Evolutionary conservation across 2,888 invertebrate species (phyloP).

Genomic region (Strigamia maritima): DNA sequence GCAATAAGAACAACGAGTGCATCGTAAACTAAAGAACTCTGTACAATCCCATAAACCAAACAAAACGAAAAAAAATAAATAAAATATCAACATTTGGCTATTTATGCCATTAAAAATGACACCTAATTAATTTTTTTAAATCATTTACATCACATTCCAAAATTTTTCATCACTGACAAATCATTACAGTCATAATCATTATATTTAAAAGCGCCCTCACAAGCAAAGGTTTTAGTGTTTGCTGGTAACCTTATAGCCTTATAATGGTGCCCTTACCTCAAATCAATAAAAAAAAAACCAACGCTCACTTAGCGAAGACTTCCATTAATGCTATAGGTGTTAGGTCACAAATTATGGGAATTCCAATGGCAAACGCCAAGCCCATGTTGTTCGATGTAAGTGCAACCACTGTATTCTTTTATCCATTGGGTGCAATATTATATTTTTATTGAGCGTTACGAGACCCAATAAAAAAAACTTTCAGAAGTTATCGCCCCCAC

Average conservation of each 20-base stretch:
- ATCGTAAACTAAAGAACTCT: not conserved
- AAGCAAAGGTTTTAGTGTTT: not conserved
- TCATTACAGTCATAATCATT: too few species aligned
- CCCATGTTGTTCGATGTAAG: not conserved
- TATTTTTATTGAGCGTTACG: not conserved
- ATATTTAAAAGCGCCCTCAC: not conserved
- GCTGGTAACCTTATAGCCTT: not conserved
- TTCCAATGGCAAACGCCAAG: not conserved
- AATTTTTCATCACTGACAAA: too few species aligned
- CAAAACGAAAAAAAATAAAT: not conserved
- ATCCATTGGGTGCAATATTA: not conserved
- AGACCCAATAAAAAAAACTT: not conserved
- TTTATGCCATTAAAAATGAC: not conserved
- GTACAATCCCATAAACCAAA: not conserved
- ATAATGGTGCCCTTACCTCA: not conserved
- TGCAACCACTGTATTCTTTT: slow-evolving; percentile 1
- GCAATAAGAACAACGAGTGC: not conserved
- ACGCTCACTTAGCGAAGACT: not conserved
- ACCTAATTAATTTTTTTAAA: too few species aligned
- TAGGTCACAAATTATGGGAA: slow-evolving; percentile 9
- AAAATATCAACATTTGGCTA: too few species aligned
- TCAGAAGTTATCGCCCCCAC: not conserved
- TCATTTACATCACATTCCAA: too few species aligned
- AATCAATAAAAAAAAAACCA: not conserved
- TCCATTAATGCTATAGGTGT: not conserved